Evolutionary conservation across 2,113 vertebrate species (phyloP).

Genomic region (Gallinago jamesoni): DNA sequence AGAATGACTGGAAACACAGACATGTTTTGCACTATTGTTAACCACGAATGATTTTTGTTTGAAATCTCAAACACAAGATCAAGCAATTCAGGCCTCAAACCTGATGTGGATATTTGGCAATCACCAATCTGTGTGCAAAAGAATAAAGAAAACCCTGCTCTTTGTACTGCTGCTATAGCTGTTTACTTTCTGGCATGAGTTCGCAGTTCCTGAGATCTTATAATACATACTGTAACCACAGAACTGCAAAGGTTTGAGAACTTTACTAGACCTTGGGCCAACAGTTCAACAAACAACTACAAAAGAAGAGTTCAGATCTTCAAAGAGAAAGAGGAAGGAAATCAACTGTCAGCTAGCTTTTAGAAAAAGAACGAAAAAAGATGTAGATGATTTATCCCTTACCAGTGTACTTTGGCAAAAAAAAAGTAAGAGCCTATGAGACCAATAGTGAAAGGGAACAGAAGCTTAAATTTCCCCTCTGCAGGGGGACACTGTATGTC

Average conservation of each 20-base stretch:
- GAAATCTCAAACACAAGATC: neutral
- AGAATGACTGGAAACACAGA: neutral
- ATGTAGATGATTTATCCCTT: neutral
- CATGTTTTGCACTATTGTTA: neutral
- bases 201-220: conserved; percentile 37
- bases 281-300: conserved; percentile 56
- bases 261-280: conserved; percentile 15
- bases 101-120: neutral
- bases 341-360: neutral
- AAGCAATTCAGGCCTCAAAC: neutral
- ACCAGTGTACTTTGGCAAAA: neutral
- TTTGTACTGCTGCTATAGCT: conserved; percentile 22
- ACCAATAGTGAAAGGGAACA: neutral
- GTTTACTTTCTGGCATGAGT: conserved; percentile 31
- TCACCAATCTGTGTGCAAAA: neutral
- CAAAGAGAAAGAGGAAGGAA: conserved; percentile 67
- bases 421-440: neutral
- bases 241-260: conserved; percentile 30
- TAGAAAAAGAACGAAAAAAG: neutral
- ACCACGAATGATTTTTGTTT: neutral
- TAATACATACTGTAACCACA: conserved; percentile 10
- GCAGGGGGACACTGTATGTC: neutral
- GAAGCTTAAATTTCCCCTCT: neutral
- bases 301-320: conserved; percentile 39
- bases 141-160: conserved; percentile 17